These are phyloP conservation scores for Hoplostethus atlanticus DNA, from an alignment of 2,797 vertebrate species.

Conservation along the genomic window DNA sequence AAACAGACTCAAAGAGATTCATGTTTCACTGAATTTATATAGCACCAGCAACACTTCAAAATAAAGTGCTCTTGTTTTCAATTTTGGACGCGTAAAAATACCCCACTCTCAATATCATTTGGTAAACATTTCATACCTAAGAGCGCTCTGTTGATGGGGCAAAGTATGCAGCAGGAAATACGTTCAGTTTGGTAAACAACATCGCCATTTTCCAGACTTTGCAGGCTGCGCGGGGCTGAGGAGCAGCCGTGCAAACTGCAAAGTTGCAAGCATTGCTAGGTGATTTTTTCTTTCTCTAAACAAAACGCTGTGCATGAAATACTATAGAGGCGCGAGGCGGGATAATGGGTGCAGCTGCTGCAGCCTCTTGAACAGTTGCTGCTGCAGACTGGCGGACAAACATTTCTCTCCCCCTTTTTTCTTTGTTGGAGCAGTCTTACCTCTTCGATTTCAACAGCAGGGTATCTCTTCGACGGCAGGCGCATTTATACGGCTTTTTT, in stretches of 20 bases:
- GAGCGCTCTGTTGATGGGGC: neutral
- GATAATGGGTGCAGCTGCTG: slow-evolving; percentile 69
- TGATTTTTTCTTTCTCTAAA: neutral
- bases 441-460: slow-evolving; percentile 64
- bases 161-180: slow-evolving; percentile 56
- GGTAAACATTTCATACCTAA: neutral
- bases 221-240: neutral
- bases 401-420: neutral
- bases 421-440: slow-evolving; percentile 54
- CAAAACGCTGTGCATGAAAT: neutral
- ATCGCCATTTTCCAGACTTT: slow-evolving; percentile 54
- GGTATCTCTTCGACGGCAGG: slow-evolving; percentile 40
- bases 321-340: slow-evolving; percentile 41
- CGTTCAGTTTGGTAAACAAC: slow-evolving; percentile 33
- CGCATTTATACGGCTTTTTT: slow-evolving; percentile 74
- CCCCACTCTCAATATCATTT: neutral
- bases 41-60: neutral
- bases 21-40: neutral
- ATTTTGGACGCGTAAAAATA: neutral
- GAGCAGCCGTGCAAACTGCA: neutral
- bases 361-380: slow-evolving; percentile 37
- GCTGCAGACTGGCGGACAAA: slow-evolving; percentile 22
- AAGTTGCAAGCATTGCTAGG: neutral
- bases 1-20: neutral
- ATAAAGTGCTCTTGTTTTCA: neutral